Evolutionary conservation across 2,113 vertebrate species (phyloP).

Genomic region (Sarotherodon lohbergeri): DNA sequence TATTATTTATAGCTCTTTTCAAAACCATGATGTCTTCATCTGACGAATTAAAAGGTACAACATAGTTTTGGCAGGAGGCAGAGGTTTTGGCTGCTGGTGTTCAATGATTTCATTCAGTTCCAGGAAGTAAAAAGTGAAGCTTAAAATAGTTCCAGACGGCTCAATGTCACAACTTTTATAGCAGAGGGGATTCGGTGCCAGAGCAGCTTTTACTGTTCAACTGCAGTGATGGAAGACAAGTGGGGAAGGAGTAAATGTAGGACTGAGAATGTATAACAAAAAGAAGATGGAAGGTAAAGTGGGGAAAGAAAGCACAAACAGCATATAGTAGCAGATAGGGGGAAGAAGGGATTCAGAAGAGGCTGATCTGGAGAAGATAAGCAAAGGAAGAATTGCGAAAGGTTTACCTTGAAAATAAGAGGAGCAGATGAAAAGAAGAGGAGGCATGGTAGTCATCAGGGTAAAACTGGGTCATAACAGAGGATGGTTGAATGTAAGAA

Average conservation of each 20-base stretch:
- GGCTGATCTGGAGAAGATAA: not conserved
- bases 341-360: not conserved
- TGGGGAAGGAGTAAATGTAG: not conserved
- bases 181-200: not conserved
- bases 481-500: not conserved
- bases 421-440: not conserved
- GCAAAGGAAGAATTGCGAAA: not conserved
- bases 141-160: constrained; percentile 37
- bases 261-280: not conserved
- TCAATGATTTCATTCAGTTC: constrained; percentile 20
- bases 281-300: not conserved
- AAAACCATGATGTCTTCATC: not conserved
- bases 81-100: not conserved
- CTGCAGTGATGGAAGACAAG: not conserved
- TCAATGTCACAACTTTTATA: constrained; percentile 46
- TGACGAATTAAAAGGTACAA: constrained; percentile 21
- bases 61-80: constrained; percentile 14
- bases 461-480: not conserved
- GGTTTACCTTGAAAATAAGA: not conserved
- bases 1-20: not conserved
- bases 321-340: not conserved
- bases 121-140: constrained; percentile 36
- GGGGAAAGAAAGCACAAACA: not conserved
- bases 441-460: not conserved
- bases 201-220: not conserved